Evolutionary conservation across 1,140 invertebrate genomes (phyloP).

Genomic region (Zelostemma sp.): DNA sequence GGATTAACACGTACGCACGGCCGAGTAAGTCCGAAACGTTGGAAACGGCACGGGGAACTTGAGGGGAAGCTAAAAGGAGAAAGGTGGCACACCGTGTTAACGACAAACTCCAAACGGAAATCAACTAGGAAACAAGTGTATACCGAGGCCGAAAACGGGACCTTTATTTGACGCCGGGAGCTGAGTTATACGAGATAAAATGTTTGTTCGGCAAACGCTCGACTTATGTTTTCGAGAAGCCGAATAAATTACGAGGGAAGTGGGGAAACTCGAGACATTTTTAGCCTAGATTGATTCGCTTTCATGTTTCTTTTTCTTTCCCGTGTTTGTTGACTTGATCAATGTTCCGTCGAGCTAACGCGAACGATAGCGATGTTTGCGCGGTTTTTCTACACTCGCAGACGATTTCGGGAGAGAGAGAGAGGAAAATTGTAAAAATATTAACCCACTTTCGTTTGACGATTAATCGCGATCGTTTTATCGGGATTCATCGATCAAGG

Average conservation of each 20-base stretch:
- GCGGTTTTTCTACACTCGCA: not conserved
- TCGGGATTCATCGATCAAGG: not conserved
- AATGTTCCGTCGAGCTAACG: not conserved
- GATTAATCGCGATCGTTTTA: not conserved
- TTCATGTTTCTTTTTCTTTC: not conserved
- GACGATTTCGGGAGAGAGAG: too few species aligned
- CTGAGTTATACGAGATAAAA: not conserved
- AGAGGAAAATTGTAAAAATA: not conserved
- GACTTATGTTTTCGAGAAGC: too few species aligned
- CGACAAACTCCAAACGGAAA: conserved; percentile 41
- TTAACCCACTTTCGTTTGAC: not conserved
- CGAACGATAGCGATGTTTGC: not conserved
- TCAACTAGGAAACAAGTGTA: conserved; percentile 39
- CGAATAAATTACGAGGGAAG: too few species aligned
- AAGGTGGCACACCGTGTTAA: conserved; percentile 18
- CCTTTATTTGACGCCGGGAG: conserved; percentile 22
- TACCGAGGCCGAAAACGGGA: conserved; percentile 17
- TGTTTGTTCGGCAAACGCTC: too few species aligned
- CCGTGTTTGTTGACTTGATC: not conserved
- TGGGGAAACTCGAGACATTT: too few species aligned
- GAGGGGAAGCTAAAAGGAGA: too few species aligned
- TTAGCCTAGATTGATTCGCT: too few species aligned
- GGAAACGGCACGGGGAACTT: conserved; percentile 6
- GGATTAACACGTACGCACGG: conserved; percentile 51
- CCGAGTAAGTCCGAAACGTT: conserved; percentile 33